Evolutionary conservation across 2,113 vertebrate genomes (phyloP).

Genomic region (Pristiophorus japonicus): DNA sequence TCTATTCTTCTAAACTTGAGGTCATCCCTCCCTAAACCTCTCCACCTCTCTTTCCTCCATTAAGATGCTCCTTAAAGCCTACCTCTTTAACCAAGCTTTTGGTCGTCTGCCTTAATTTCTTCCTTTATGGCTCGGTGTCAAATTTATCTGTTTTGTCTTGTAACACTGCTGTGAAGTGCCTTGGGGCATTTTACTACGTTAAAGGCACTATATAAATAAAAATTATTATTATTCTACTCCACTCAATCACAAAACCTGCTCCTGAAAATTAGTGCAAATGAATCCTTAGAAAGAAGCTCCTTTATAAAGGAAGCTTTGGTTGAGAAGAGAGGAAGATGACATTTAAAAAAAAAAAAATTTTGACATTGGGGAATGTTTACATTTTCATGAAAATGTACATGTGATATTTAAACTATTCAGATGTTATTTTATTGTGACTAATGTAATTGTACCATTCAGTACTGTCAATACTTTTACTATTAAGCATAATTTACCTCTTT

Average conservation of each 20-base stretch:
- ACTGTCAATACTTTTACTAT: not conserved
- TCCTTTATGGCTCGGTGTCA: too few relatives aligned
- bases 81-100: too few relatives aligned
- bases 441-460: not conserved
- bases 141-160: too few relatives aligned
- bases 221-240: too few relatives aligned
- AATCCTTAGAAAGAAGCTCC: not conserved
- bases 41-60: too few relatives aligned
- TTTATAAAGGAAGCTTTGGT: not conserved
- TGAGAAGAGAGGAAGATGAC: not conserved
- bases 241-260: not conserved
- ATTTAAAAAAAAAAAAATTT: constrained; percentile 8
- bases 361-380: not conserved
- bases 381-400: not conserved
- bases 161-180: too few relatives aligned
- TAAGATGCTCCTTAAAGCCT: too few relatives aligned
- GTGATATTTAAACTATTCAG: not conserved
- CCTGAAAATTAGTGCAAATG: not conserved
- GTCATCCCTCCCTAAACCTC: too few relatives aligned
- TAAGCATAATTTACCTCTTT: not conserved
- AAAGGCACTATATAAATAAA: too few relatives aligned
- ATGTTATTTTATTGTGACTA: constrained; percentile 7
- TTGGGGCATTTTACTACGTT: too few relatives aligned
- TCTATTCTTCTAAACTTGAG: too few relatives aligned
- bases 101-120: too few relatives aligned